phyloP scores from a whole-genome alignment of 2,113 vertebrate genomes.

The Hucho hucho region DNA sequence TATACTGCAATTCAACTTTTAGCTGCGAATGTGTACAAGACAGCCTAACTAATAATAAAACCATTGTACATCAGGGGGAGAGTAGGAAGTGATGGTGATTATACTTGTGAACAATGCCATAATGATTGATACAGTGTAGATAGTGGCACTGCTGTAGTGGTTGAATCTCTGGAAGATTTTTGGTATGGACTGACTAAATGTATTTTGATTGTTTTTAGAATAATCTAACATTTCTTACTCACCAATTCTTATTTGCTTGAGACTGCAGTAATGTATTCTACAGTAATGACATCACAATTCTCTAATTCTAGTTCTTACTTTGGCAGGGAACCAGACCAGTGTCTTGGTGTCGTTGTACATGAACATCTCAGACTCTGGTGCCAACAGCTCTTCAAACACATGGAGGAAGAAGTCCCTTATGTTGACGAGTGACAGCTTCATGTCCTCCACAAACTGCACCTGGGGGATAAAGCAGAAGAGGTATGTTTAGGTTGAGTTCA shows the following conservation, averaged over 20 bases:
- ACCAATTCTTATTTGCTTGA: too few species aligned
- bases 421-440: constrained; percentile 36
- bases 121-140: too few species aligned
- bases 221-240: too few species aligned
- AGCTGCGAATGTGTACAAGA: too few species aligned
- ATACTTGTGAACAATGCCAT: neutral
- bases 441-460: constrained; percentile 73
- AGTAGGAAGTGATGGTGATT: neutral
- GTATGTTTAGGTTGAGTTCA: neutral
- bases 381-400: constrained; percentile 68
- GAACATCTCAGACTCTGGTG: constrained; percentile 68
- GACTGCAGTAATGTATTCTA: too few species aligned
- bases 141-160: too few species aligned
- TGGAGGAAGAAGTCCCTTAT: constrained; percentile 73
- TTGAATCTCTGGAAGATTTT: too few species aligned
- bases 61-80: neutral
- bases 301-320: constrained; percentile 52
- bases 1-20: too few species aligned
- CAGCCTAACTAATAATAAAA: too few species aligned
- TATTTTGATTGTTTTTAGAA: too few species aligned
- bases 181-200: too few species aligned
- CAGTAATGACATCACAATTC: too few species aligned
- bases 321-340: constrained; percentile 77
- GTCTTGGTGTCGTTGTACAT: constrained; percentile 60
- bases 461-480: constrained; percentile 28